Conservation (phyloP, 2,113 vertebrate species). For the Xyliphius kryptos region DNA sequence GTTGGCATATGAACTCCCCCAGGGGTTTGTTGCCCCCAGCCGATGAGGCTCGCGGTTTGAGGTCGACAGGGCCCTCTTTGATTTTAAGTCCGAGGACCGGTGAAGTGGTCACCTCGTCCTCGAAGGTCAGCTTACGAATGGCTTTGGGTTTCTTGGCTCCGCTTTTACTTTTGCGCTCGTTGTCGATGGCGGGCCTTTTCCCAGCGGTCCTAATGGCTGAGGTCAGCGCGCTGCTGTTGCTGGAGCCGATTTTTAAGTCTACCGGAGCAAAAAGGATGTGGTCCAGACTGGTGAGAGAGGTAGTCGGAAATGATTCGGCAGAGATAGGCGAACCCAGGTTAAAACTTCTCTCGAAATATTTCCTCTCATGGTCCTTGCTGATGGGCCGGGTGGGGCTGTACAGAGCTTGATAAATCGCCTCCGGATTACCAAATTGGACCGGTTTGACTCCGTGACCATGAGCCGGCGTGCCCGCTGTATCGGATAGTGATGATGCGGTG, state of each 20-base stretch:
- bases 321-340: slow-evolving; percentile 88
- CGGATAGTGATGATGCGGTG: slow-evolving; percentile 56
- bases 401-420: slow-evolving; percentile 73
- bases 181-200: slow-evolving; percentile 70
- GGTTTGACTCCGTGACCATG: slow-evolving; percentile 57
- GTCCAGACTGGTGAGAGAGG: slow-evolving; percentile 71
- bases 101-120: slow-evolving; percentile 93
- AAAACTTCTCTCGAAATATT: slow-evolving; percentile 83
- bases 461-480: slow-evolving; percentile 58
- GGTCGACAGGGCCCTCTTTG: slow-evolving; percentile 86
- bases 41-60: slow-evolving; percentile 66
- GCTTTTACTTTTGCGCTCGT: slow-evolving; percentile 61
- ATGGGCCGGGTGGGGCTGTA: slow-evolving; percentile 90
- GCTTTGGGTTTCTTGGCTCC: slow-evolving; percentile 86
- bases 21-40: slow-evolving; percentile 69
- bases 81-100: slow-evolving; percentile 92
- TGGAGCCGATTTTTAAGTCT: slow-evolving; percentile 75
- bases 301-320: slow-evolving; percentile 87
- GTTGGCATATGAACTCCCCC: slow-evolving; percentile 94
- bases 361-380: slow-evolving; percentile 80
- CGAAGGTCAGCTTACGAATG: slow-evolving; percentile 87
- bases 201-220: slow-evolving; percentile 51
- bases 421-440: slow-evolving; percentile 81
- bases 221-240: slow-evolving; percentile 63
- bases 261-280: slow-evolving; percentile 70